phyloP scores from a whole-genome alignment of 2,113 vertebrate species.

The Irena cyanogastra region DNA sequence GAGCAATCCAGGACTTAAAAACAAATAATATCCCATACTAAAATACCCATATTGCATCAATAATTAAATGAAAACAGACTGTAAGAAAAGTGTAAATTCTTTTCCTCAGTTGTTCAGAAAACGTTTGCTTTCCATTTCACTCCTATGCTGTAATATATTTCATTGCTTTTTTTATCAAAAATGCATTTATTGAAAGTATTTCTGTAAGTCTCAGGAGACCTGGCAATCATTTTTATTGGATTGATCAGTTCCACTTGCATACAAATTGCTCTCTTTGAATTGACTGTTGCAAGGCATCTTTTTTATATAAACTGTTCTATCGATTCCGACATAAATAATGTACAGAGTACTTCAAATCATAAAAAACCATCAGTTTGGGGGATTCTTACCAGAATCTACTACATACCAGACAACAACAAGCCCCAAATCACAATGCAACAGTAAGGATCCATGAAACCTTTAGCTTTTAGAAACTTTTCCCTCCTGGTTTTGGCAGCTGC shows the following conservation, averaged over 20 bases:
- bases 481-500: neutral
- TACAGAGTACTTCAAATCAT: neutral
- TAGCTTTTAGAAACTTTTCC: neutral
- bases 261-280: neutral
- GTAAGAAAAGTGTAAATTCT: neutral
- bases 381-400: neutral
- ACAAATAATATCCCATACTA: neutral
- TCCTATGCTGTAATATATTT: neutral
- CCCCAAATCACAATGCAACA: neutral
- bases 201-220: neutral
- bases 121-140: neutral
- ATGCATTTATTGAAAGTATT: neutral
- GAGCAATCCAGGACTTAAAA: neutral
- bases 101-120: neutral
- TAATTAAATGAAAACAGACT: neutral
- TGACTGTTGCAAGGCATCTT: neutral
- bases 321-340: slow-evolving; percentile 1
- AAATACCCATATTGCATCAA: neutral
- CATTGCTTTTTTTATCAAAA: neutral
- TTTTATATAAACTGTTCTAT: neutral
- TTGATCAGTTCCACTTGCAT: slow-evolving; percentile 27
- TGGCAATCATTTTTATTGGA: slow-evolving; percentile 16
- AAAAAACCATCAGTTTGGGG: neutral
- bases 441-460: neutral
- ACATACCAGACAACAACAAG: neutral